These are phyloP conservation scores for Coracopsis vasa DNA, from an alignment of 2,113 vertebrate species.

Conservation along the genomic window DNA sequence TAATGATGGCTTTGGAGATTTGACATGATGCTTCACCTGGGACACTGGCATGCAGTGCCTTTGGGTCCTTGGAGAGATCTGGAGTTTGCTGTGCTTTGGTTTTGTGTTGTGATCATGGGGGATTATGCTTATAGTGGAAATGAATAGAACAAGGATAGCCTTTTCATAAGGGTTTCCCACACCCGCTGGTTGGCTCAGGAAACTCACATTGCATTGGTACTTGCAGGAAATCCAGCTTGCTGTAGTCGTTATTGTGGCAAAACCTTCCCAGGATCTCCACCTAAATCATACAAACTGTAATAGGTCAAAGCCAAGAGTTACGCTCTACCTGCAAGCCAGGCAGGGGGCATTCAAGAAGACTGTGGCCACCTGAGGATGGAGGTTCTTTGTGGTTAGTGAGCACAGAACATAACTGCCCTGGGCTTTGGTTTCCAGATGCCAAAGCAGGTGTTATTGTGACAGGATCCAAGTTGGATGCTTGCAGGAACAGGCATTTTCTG, in stretches of 20 bases:
- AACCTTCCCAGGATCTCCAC: background rate
- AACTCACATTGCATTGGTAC: background rate
- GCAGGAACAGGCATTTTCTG: background rate
- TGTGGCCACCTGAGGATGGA: fast-evolving
- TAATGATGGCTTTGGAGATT: background rate
- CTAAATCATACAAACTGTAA: too few species aligned
- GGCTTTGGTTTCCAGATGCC: background rate
- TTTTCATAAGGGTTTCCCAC: background rate
- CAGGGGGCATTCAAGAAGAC: background rate
- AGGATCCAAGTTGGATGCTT: background rate
- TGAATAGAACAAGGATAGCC: background rate
- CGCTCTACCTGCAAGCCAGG: fast-evolving
- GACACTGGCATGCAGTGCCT: background rate
- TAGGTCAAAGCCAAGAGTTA: background rate
- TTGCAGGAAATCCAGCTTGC: background rate
- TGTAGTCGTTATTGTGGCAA: background rate
- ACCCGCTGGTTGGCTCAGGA: fast-evolving
- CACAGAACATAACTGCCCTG: background rate
- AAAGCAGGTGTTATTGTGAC: background rate
- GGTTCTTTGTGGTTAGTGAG: background rate
- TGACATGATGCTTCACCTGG: background rate
- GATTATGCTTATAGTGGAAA: background rate
- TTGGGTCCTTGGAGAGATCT: background rate
- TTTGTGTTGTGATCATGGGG: background rate
- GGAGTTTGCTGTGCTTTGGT: background rate